Conservation (phyloP, 2,797 vertebrate genomes). For the Acomys russatus region DNA sequence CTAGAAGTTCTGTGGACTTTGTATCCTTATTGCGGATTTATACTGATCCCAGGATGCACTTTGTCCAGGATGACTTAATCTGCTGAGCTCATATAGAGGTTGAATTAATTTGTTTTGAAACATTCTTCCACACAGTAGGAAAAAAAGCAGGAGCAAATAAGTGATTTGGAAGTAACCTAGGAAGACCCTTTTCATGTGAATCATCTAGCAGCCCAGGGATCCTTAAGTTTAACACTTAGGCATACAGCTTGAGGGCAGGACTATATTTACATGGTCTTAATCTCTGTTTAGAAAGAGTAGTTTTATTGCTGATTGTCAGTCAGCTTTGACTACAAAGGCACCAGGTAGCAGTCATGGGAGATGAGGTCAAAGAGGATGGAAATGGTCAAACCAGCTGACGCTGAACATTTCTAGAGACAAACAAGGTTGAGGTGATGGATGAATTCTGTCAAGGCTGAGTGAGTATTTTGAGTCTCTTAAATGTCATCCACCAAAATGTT, state of each 20-base stretch:
- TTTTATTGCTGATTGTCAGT: conserved; percentile 71
- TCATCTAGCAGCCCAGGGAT: neutral
- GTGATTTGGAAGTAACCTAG: conserved; percentile 32
- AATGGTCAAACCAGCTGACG: conserved; percentile 80
- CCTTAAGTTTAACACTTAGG: conserved; percentile 67
- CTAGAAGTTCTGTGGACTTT: conserved; percentile 12
- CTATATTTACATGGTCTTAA: conserved; percentile 62
- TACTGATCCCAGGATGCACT: neutral
- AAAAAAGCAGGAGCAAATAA: conserved; percentile 37
- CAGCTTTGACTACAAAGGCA: conserved; percentile 72
- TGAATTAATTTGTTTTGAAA: conserved; percentile 26
- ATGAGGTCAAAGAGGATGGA: conserved; percentile 67
- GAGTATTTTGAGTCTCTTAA: conserved; percentile 61
- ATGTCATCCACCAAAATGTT: conserved; percentile 44
- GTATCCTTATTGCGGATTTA: neutral
- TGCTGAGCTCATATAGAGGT: conserved; percentile 42
- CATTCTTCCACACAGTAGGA: neutral
- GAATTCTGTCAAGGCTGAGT: conserved; percentile 72
- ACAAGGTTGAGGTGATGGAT: conserved; percentile 74
- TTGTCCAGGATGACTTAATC: conserved; percentile 31
- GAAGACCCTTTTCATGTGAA: conserved; percentile 15
- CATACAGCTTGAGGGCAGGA: conserved; percentile 57
- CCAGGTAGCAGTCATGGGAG: conserved; percentile 74
- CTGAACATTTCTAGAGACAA: conserved; percentile 74
- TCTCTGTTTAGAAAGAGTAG: conserved; percentile 74